Evolutionary conservation across 2,113 vertebrate genomes (phyloP).

Genomic region (Peromyscus maniculatus): DNA sequence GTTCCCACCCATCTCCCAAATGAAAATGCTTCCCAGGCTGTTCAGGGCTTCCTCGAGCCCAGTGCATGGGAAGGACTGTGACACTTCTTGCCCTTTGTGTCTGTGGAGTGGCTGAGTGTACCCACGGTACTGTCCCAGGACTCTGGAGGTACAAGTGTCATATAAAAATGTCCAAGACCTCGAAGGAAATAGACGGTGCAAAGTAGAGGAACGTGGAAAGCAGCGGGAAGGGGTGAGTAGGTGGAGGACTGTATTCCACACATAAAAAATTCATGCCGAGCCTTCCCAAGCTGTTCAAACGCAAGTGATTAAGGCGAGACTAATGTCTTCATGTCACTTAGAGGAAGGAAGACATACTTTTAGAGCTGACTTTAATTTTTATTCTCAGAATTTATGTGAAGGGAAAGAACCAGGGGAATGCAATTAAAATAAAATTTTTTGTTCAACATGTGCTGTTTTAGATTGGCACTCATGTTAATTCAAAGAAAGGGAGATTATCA

Average conservation of each 20-base stretch:
- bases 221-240: constrained; percentile 49
- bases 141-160: neutral
- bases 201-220: constrained; percentile 48
- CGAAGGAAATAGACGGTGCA: constrained; percentile 33
- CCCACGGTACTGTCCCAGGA: neutral
- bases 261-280: constrained; percentile 77
- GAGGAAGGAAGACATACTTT: constrained; percentile 71
- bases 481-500: constrained; percentile 73
- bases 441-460: constrained; percentile 71
- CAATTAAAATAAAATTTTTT: constrained; percentile 81
- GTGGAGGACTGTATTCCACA: constrained; percentile 58
- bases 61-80: neutral
- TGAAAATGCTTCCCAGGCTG: constrained; percentile 67
- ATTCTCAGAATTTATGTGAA: constrained; percentile 76
- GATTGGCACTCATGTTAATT: constrained; percentile 75
- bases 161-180: constrained; percentile 16
- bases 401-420: constrained; percentile 63
- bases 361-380: constrained; percentile 75
- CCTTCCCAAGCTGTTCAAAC: constrained; percentile 71
- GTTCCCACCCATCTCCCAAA: constrained; percentile 67
- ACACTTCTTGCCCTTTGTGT: constrained; percentile 49
- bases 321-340: constrained; percentile 79
- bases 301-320: constrained; percentile 81
- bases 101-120: constrained; percentile 59
- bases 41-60: constrained; percentile 40